Percentiles rank a stretch among this genome's conserved stretches.
Evolutionary conservation across 2,113 vertebrate species (phyloP).

Genomic region (Apeltes quadracus): DNA sequence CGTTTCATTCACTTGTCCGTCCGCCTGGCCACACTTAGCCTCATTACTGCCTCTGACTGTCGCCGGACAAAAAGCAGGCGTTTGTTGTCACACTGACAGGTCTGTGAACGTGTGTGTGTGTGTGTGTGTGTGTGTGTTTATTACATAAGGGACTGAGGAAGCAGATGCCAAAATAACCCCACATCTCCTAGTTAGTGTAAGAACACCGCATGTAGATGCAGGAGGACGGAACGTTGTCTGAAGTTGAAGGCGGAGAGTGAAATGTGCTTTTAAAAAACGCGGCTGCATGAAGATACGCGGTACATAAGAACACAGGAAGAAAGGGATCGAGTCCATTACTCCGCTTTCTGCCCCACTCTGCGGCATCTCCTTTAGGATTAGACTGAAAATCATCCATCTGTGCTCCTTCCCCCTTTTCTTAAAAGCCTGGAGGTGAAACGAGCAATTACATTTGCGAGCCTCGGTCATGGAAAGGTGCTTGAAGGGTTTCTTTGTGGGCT

Average conservation of each 20-base stretch:
- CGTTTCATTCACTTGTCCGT: conserved; percentile 68
- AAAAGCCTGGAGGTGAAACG: conserved; percentile 65
- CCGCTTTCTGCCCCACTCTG: conserved; percentile 19
- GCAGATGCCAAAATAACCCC: conserved; percentile 5
- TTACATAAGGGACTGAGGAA: conserved; percentile 24
- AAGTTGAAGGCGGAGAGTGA: conserved; percentile 37
- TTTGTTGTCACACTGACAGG: conserved; percentile 37
- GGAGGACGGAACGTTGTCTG: conserved; percentile 51
- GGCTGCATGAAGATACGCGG: too few relatives aligned
- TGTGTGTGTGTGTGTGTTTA: conserved; percentile 9
- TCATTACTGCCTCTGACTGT: conserved; percentile 60
- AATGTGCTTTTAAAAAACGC: conserved; percentile 37
- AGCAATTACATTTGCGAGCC: conserved; percentile 70
- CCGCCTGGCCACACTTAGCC: conserved; percentile 65
- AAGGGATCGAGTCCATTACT: conserved; percentile 33
- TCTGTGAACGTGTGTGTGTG: conserved; percentile 2
- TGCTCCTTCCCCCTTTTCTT: conserved; percentile 55
- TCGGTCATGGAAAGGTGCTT: conserved; percentile 62
- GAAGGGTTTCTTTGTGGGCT: conserved; percentile 56
- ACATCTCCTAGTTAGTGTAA: conserved; percentile 33
- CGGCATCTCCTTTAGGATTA: conserved; percentile 55
- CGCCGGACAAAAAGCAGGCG: conserved; percentile 44
- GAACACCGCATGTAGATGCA: conserved; percentile 38
- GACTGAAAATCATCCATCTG: conserved; percentile 59
- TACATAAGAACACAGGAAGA: background rate